Evolutionary conservation across 2,113 vertebrate genomes (phyloP).

Genomic region (Sinocyclocheilus grahami): DNA sequence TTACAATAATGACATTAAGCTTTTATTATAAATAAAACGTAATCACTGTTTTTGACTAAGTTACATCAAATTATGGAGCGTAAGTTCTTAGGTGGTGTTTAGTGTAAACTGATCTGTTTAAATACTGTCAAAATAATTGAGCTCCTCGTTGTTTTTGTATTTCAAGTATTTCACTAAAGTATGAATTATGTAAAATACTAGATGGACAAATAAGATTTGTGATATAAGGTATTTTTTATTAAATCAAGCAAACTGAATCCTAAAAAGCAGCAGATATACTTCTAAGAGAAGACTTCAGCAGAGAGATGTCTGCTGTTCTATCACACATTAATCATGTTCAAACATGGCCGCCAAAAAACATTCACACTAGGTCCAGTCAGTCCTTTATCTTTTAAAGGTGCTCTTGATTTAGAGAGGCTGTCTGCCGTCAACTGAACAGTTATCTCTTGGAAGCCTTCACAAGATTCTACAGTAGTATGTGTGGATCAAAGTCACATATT

Average conservation of each 20-base stretch:
- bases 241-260: background rate
- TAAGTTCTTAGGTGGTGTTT: background rate
- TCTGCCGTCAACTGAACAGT: conserved; percentile 26
- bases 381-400: conserved; percentile 36
- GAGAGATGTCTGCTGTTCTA: conserved; percentile 1
- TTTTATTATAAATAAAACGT: background rate
- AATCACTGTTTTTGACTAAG: background rate
- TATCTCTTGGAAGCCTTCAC: conserved; percentile 25
- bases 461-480: conserved; percentile 6
- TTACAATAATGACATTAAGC: background rate
- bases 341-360: conserved; percentile 17
- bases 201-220: background rate
- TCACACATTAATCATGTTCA: conserved; percentile 17
- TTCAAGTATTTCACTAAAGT: background rate
- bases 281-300: background rate
- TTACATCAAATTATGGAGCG: background rate
- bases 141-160: background rate
- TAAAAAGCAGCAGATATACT: background rate
- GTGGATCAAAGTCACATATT: conserved; percentile 24
- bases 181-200: background rate
- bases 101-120: background rate
- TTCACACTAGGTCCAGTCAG: background rate
- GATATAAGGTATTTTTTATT: background rate
- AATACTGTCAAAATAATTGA: background rate
- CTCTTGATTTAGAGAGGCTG: conserved; percentile 40